Percentiles rank a stretch among this genome's conserved stretches.
These are phyloP conservation scores for Virgularia gustaviana DNA, from an alignment of 92 coral and sea anemone genomes.

Conservation along the genomic window DNA sequence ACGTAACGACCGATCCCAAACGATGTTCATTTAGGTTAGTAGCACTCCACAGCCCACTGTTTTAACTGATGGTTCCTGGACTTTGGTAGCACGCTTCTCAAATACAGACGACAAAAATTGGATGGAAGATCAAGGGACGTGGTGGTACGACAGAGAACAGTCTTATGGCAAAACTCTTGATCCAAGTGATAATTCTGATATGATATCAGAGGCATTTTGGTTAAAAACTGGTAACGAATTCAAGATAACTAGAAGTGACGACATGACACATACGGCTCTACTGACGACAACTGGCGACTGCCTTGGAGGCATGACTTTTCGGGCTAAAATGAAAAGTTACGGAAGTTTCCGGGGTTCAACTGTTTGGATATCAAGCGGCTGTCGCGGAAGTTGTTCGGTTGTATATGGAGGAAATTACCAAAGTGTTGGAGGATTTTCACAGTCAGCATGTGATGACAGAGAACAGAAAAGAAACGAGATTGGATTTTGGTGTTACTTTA, in stretches of 20 bases:
- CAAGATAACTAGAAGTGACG: slow-evolving; percentile 42
- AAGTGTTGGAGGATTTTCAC: slow-evolving; percentile 11
- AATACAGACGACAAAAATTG: slow-evolving; percentile 12
- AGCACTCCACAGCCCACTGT: no score
- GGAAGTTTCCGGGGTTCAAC: slow-evolving; percentile 20
- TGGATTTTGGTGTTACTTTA: slow-evolving; percentile 47
- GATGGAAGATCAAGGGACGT: slow-evolving; percentile 32
- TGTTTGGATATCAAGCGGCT: slow-evolving; percentile 18
- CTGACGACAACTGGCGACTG: slow-evolving; percentile 38
- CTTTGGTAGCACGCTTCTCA: background rate
- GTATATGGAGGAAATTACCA: slow-evolving; percentile 33
- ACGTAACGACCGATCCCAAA: no score
- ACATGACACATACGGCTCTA: slow-evolving; percentile 33
- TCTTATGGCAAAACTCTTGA: slow-evolving; percentile 8
- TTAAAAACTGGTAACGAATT: slow-evolving; percentile 30
- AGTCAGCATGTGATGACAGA: background rate
- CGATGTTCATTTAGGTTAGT: no score
- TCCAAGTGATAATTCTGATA: slow-evolving; percentile 12
- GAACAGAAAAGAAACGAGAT: slow-evolving; percentile 13
- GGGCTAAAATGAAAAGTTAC: slow-evolving; percentile 35
- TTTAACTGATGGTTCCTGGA: no score
- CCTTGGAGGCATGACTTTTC: slow-evolving; percentile 22
- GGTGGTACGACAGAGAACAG: slow-evolving; percentile 35
- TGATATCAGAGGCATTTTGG: slow-evolving; percentile 41
- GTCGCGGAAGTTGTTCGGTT: slow-evolving; percentile 36